phyloP scores from a whole-genome alignment of 2,113 vertebrate genomes.

The Platichthys stellatus region DNA sequence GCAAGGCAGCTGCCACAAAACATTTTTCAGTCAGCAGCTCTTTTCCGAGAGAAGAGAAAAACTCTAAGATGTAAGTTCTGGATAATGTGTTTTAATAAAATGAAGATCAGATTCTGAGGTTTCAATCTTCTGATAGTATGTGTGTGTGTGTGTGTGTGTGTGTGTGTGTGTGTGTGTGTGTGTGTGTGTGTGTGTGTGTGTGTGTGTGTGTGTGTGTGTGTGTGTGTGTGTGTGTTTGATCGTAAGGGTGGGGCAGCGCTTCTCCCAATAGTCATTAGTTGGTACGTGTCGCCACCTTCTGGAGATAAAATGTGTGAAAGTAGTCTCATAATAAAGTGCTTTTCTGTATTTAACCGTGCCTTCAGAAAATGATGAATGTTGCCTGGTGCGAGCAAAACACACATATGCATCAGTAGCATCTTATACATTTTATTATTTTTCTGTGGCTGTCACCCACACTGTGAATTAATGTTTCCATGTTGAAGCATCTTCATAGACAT shows the following conservation, averaged over 20 bases:
- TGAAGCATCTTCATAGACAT: background rate
- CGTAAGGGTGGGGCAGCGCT: conserved; percentile 45
- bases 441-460: background rate
- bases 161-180: no score
- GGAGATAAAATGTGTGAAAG: conserved; percentile 18
- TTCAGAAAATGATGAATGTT: background rate
- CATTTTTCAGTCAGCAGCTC: background rate
- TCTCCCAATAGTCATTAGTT: background rate
- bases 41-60: background rate
- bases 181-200: no score
- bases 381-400: background rate
- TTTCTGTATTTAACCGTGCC: background rate
- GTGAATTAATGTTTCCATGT: background rate
- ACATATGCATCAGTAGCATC: background rate
- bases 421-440: background rate
- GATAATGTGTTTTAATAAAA: background rate
- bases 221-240: background rate
- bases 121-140: background rate
- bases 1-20: background rate
- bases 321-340: no score
- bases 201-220: no score
- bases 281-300: conserved; percentile 57
- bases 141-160: no score
- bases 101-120: background rate
- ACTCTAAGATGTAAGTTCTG: background rate